Conservation (phyloP, 23 tunicate genomes). For the Ciona savignyi region DNA sequence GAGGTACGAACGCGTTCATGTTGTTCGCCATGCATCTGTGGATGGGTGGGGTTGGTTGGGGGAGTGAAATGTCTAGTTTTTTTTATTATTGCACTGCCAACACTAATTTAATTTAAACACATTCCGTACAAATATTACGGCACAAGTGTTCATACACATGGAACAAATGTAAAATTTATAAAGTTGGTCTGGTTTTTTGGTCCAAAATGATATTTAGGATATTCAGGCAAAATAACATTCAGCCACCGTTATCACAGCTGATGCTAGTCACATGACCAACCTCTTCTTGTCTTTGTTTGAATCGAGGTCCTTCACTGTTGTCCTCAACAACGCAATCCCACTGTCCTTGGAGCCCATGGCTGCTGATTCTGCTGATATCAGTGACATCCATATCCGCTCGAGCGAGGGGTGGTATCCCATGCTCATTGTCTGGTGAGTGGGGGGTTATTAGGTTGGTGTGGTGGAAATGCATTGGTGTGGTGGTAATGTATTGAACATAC, state of each 20-base stretch:
- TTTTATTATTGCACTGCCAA: background rate
- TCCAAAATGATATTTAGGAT: too few relatives aligned
- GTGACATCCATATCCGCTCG: slow-evolving; percentile 42
- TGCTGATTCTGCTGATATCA: slow-evolving; percentile 34
- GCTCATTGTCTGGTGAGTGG: slow-evolving; percentile 34
- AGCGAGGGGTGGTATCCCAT: slow-evolving; percentile 51
- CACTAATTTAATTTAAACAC: background rate
- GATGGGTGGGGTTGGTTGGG: background rate
- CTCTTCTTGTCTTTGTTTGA: slow-evolving; percentile 32
- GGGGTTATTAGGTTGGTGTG: too few relatives aligned
- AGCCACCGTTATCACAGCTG: too few relatives aligned
- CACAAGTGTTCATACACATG: background rate
- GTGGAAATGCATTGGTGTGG: too few relatives aligned
- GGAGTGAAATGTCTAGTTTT: background rate
- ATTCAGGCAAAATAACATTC: too few relatives aligned
- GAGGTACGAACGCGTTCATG: slow-evolving; percentile 25
- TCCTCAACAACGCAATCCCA: slow-evolving; percentile 22
- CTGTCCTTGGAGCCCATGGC: slow-evolving; percentile 35
- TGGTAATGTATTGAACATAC: too few relatives aligned
- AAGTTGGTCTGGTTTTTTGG: too few relatives aligned
- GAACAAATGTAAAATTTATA: background rate
- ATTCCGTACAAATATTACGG: background rate
- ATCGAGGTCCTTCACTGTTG: slow-evolving; percentile 34
- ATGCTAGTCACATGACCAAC: too few relatives aligned
- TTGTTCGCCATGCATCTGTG: slow-evolving; percentile 50